These are phyloP conservation scores for Tetragonisca angustula DNA, from an alignment of 2,888 invertebrate species.

Conservation along the genomic window DNA sequence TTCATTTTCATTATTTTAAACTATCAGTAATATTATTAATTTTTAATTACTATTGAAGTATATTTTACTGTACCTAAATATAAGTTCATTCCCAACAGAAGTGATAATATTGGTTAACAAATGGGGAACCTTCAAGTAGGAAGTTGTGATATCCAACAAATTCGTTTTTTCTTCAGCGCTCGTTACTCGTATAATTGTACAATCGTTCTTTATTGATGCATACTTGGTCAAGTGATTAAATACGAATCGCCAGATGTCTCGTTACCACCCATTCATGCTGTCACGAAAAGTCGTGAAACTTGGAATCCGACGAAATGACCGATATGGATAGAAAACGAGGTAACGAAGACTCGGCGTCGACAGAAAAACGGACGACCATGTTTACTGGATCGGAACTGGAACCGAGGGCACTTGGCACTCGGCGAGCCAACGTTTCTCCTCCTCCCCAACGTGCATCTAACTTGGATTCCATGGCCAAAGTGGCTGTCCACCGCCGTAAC, in stretches of 20 bases:
- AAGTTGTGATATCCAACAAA: neutral
- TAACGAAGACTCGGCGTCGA: constrained; percentile 1
- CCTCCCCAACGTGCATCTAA: neutral
- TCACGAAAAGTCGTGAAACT: too few species aligned
- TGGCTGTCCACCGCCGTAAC: neutral
- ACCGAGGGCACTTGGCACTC: constrained; percentile 9
- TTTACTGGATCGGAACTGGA: constrained; percentile 25
- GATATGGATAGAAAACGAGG: neutral
- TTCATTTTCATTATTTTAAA: too few species aligned
- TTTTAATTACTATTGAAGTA: too few species aligned
- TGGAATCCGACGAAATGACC: neutral
- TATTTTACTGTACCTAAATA: too few species aligned
- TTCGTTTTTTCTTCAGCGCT: neutral
- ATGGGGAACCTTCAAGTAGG: neutral
- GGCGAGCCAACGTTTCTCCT: neutral
- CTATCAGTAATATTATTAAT: too few species aligned
- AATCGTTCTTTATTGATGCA: neutral
- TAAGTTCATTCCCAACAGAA: neutral
- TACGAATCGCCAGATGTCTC: neutral
- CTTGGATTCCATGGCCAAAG: constrained; percentile 9
- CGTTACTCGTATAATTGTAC: neutral
- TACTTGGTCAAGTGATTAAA: neutral
- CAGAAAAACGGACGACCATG: constrained; percentile 12
- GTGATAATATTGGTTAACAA: neutral
- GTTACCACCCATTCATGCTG: neutral